Conservation (phyloP, 2,113 vertebrate species). For the Lamprotornis superbus region DNA sequence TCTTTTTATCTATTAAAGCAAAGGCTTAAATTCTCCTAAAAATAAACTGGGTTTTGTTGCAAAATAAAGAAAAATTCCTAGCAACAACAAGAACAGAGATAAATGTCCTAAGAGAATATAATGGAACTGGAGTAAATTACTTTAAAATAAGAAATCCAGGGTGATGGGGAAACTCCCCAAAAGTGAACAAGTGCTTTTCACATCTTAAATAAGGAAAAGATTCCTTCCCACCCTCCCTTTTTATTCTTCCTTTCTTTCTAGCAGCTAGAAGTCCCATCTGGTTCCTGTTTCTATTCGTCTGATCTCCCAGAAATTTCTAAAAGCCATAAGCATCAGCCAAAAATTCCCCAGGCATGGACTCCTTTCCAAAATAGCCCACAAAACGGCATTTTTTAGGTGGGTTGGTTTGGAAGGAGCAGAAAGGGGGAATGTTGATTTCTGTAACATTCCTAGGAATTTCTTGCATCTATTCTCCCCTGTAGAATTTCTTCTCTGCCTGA, state of each 20-base stretch:
- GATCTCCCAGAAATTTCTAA: constrained; percentile 71
- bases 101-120: constrained; percentile 16
- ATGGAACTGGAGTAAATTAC: neutral
- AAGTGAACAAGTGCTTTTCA: constrained; percentile 60
- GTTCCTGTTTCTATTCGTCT: constrained; percentile 70
- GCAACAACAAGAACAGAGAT: constrained; percentile 28
- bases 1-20: constrained; percentile 44
- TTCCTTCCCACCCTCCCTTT: neutral
- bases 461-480: constrained; percentile 6
- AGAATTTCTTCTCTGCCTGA: constrained; percentile 11
- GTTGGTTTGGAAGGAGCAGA: constrained; percentile 53
- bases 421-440: constrained; percentile 55
- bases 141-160: constrained; percentile 23
- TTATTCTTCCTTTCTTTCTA: constrained; percentile 46
- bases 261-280: constrained; percentile 64
- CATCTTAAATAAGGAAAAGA: constrained; percentile 27
- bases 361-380: constrained; percentile 69
- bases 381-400: constrained; percentile 66
- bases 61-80: constrained; percentile 36
- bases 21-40: constrained; percentile 43
- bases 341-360: constrained; percentile 67
- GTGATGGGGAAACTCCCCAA: constrained; percentile 10
- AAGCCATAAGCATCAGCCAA: constrained; percentile 67
- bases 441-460: constrained; percentile 52
- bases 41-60: constrained; percentile 14